These are phyloP conservation scores for Perca fluviatilis DNA, from an alignment of 2,113 vertebrate genomes.

Conservation along the genomic window DNA sequence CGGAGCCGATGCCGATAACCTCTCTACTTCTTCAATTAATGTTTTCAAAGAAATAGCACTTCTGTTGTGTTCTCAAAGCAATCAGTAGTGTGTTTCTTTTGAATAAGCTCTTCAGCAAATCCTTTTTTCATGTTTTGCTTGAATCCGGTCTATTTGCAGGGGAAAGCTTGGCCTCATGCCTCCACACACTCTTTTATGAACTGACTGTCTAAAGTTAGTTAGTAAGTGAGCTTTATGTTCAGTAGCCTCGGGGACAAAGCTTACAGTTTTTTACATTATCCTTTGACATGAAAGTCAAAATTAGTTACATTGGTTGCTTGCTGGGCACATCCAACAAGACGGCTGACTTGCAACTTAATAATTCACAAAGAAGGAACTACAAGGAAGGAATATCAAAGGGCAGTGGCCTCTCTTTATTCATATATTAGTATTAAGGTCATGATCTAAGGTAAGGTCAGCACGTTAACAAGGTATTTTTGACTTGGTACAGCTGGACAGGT, in stretches of 20 bases:
- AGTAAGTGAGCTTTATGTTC: constrained; percentile 8
- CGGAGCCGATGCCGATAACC: too few relatives aligned
- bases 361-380: neutral
- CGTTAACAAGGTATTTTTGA: neutral
- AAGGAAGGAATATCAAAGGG: neutral
- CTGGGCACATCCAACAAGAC: neutral
- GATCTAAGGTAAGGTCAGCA: neutral
- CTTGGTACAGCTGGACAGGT: neutral
- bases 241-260: neutral
- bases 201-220: neutral
- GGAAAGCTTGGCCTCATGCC: neutral
- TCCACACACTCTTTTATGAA: neutral
- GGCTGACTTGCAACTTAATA: neutral
- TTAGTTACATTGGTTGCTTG: neutral
- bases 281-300: neutral
- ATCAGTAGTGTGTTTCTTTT: neutral
- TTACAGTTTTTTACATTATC: constrained; percentile 10
- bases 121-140: constrained; percentile 10
- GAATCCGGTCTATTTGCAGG: neutral
- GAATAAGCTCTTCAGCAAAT: constrained; percentile 18
- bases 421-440: neutral
- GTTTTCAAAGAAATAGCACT: neutral
- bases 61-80: neutral
- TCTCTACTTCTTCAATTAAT: constrained; percentile 1
- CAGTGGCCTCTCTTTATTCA: neutral